These are phyloP conservation scores for Sogatella furcifera DNA, from an alignment of 1,140 invertebrate genomes.

Conservation along the genomic window DNA sequence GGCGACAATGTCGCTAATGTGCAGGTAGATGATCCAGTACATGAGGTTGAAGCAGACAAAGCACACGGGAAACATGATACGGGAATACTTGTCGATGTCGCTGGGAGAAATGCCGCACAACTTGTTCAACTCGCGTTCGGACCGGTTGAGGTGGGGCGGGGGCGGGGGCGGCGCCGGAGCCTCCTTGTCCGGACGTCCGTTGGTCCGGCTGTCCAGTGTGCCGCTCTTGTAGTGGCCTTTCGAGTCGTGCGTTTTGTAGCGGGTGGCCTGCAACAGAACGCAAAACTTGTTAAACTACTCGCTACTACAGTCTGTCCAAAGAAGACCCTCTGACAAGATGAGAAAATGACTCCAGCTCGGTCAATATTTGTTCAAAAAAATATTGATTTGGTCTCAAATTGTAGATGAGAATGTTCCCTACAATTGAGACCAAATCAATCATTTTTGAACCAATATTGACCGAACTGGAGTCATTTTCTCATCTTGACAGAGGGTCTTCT, in stretches of 20 bases:
- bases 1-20: conserved; percentile 88
- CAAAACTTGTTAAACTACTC: too few relatives aligned
- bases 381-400: too few relatives aligned
- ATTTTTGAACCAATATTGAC: too few relatives aligned
- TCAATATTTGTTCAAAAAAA: too few relatives aligned
- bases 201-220: conserved; percentile 80
- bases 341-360: too few relatives aligned
- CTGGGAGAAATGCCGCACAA: conserved; percentile 74
- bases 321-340: too few relatives aligned
- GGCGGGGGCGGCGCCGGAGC: conserved; percentile 45
- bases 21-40: conserved; percentile 96
- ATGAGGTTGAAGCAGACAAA: conserved; percentile 96
- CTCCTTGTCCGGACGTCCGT: conserved; percentile 57
- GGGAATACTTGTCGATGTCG: conserved; percentile 93
- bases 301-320: too few relatives aligned
- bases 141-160: conserved; percentile 63
- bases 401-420: too few relatives aligned
- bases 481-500: too few relatives aligned
- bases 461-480: too few relatives aligned
- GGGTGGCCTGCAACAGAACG: conserved; percentile 76
- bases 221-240: conserved; percentile 85
- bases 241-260: conserved; percentile 86
- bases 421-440: too few relatives aligned
- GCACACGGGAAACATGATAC: conserved; percentile 91
- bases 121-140: conserved; percentile 54